phyloP scores from a whole-genome alignment of 2,888 invertebrate genomes.

The Drosophila stalkeri region DNA sequence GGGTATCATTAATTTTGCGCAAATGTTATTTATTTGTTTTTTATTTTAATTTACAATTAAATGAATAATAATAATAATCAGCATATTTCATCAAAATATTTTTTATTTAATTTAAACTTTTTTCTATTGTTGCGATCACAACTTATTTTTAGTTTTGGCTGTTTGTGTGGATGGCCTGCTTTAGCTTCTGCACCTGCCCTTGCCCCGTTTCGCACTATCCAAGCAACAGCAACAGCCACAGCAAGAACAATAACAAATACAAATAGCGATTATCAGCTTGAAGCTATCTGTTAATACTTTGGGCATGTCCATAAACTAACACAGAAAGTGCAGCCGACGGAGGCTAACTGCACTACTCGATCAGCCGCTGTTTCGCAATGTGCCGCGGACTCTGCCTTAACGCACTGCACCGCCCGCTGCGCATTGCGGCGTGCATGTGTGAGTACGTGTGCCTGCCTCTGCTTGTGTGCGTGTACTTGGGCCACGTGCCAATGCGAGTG shows the following conservation, averaged over 20 bases:
- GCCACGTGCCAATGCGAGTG: conserved; percentile 32
- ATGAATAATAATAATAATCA: conserved; percentile 27
- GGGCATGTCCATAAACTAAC: conserved; percentile 60
- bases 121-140: conserved; percentile 45
- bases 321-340: conserved; percentile 67
- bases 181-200: neutral
- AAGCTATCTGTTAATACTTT: conserved; percentile 37
- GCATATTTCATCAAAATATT: conserved; percentile 39
- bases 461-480: conserved; percentile 3
- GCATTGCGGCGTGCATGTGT: neutral
- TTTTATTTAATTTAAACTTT: conserved; percentile 60
- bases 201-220: neutral
- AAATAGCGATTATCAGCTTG: conserved; percentile 16
- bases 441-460: neutral
- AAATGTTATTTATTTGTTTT: conserved; percentile 72
- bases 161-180: neutral
- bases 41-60: conserved; percentile 69
- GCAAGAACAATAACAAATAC: neutral
- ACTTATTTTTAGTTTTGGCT: conserved; percentile 21
- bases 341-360: neutral
- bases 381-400: neutral
- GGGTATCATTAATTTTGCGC: conserved; percentile 62
- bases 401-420: neutral
- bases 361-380: neutral
- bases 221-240: neutral